Evolutionary conservation across 1,140 invertebrate species (phyloP).

Genomic region (Atta cephalotes): DNA sequence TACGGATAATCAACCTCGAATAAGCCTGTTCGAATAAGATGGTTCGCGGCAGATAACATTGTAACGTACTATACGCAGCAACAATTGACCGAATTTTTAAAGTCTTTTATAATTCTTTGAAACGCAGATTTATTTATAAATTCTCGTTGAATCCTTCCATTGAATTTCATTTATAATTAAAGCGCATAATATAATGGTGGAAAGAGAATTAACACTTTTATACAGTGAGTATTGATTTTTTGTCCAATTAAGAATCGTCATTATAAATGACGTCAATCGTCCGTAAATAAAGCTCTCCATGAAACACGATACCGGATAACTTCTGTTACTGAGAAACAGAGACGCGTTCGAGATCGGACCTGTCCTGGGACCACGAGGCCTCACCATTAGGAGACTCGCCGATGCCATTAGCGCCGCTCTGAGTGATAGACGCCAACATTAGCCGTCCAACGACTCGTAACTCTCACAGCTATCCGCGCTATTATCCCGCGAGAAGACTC

Average conservation of each 20-base stretch:
- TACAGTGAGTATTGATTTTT: not conserved
- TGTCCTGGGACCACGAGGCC: constrained; percentile 11
- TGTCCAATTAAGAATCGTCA: not conserved
- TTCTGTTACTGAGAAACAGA: constrained; percentile 30
- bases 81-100: constrained; percentile 11
- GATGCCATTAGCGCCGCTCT: constrained; percentile 61
- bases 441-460: constrained; percentile 52
- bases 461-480: constrained; percentile 61
- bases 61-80: not conserved
- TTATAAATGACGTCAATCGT: not conserved
- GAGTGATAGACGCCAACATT: constrained; percentile 64
- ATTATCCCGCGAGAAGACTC: constrained; percentile 53
- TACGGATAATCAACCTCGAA: not conserved
- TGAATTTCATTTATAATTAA: not conserved
- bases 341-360: constrained; percentile 24
- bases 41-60: not conserved
- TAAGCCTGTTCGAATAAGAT: not conserved
- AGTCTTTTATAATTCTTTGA: not conserved
- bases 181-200: not conserved
- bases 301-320: not conserved
- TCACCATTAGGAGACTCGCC: constrained; percentile 20
- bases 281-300: constrained; percentile 31
- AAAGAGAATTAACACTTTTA: constrained; percentile 3
- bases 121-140: not conserved
- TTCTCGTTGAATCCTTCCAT: too few relatives aligned